Conservation (phyloP, 1,140 invertebrate species). For the Drosophila ironensis region DNA sequence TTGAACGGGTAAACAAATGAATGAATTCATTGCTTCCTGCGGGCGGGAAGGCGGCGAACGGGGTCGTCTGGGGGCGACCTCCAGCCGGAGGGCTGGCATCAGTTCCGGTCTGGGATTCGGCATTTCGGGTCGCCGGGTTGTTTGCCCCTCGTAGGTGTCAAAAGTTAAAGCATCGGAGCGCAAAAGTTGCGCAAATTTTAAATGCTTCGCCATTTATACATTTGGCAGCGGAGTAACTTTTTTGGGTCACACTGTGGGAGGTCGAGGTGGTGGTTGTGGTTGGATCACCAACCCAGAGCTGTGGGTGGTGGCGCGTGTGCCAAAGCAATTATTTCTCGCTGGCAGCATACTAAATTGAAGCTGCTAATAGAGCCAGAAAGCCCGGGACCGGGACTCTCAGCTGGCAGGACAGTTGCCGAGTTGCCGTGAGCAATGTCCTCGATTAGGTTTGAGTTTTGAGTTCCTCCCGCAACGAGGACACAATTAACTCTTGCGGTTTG, state of each 20-base stretch:
- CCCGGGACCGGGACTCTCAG: constrained; percentile 22
- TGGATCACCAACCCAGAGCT: background rate
- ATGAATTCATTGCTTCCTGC: constrained; percentile 75
- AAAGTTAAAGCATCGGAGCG: constrained; percentile 75
- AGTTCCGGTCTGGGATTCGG: constrained; percentile 40
- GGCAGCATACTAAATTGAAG: constrained; percentile 72
- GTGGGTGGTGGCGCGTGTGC: constrained; percentile 47
- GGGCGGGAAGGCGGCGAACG: background rate
- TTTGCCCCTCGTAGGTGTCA: constrained; percentile 70
- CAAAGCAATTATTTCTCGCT: constrained; percentile 77
- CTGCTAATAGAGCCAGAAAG: constrained; percentile 53
- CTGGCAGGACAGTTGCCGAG: constrained; percentile 35
- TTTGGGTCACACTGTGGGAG: constrained; percentile 38
- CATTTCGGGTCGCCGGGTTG: constrained; percentile 23
- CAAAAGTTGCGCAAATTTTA: constrained; percentile 77
- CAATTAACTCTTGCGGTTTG: constrained; percentile 27
- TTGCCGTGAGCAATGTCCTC: constrained; percentile 42
- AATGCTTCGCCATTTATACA: constrained; percentile 67
- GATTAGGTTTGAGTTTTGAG: constrained; percentile 51
- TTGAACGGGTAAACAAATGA: constrained; percentile 80
- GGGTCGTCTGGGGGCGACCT: background rate
- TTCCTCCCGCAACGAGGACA: constrained; percentile 27
- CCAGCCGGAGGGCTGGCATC: constrained; percentile 18
- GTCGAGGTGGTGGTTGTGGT: background rate
- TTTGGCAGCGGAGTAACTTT: constrained; percentile 69